Evolutionary conservation across 2,888 invertebrate genomes (phyloP), one percentile per base, ranked within the genome.

Genomic region (Plebejus argus): DNA sequence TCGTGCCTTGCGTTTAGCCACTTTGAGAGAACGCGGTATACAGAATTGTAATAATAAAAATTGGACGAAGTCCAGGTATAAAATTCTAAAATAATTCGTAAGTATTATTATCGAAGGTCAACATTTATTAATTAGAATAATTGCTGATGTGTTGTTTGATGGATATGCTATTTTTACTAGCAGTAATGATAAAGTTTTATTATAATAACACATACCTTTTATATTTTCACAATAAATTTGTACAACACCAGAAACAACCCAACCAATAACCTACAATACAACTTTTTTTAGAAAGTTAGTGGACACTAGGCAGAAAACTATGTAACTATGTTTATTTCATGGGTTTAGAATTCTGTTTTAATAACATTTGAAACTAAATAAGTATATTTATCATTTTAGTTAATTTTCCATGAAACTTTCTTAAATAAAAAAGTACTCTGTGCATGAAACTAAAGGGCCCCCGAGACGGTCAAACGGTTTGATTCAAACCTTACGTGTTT

Each of bases 21-120:
- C 53, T 74, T 45, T 23, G 74, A 53, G 49, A 53, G 53, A 74
- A 53, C 39, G 23, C 74, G 28, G 49, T 74, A 49, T 49, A 74
- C 45, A 74, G 39, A 49, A 49, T 18, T 20, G 74, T 84, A 85
- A 83, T 85, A 84, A 89, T 86, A 90, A 90, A 89, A 90, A 90
- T 93, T 93, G 93, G 93, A 92, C 82, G 80, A 45, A 80, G 82
- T 90, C 93, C 93, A 93, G 92, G 87, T 89, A 89, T 88, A 89
- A 89, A 89, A 89, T 88, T 89, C 91, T 87, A 91, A 93, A 92
- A 92, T 93, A 92, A 92, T 86, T 87, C 86, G 87, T 85, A 88
- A 87, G 85, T 85, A 82, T 53, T 5, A 85, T 84, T 84, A 82
- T 81, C 84, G 86, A 84, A 84, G 89, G 91, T 88, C 90, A 91